Percentiles rank a stretch among this genome's conserved stretches.
phyloP scores from a whole-genome alignment of 2,888 invertebrate species.

The Strigamia transsilvanica region DNA sequence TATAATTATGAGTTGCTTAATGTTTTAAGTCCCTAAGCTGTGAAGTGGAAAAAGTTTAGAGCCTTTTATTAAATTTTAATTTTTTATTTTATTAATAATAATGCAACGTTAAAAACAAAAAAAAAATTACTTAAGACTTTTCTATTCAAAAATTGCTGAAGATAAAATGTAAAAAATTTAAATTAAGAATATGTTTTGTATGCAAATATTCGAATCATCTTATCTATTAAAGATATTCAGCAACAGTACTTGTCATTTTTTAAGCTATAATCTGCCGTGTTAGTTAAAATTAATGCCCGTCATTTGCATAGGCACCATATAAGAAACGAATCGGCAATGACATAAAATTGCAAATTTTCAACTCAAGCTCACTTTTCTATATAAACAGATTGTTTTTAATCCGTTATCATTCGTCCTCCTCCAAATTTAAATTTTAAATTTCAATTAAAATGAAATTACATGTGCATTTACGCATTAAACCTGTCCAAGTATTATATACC shows the following conservation, averaged over 20 bases:
- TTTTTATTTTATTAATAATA: not conserved
- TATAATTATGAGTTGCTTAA: constrained; percentile 9
- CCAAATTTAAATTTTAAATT: constrained; percentile 24
- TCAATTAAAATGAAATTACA: constrained; percentile 15
- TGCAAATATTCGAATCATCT: constrained; percentile 2
- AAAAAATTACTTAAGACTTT: not conserved
- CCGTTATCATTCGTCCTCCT: constrained; percentile 15
- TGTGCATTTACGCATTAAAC: not conserved
- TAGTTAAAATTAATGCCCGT: constrained; percentile 32
- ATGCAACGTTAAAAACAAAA: not conserved
- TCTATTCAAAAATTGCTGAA: not conserved
- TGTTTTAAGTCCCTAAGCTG: not conserved
- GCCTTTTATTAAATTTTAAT: not conserved
- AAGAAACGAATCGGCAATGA: constrained; percentile 39
- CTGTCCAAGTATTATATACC: not conserved
- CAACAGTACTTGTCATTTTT: constrained; percentile 33
- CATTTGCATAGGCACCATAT: constrained; percentile 36
- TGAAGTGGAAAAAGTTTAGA: not conserved
- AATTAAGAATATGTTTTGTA: constrained; percentile 26
- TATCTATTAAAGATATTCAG: constrained; percentile 40
- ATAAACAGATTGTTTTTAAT: constrained; percentile 40
- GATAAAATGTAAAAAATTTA: constrained; percentile 12
- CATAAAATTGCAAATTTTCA: constrained; percentile 37
- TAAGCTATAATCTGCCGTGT: constrained; percentile 35
- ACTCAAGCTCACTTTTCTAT: constrained; percentile 4